These are phyloP conservation scores for Drosophila arawakana DNA, from an alignment of 1,140 invertebrate genomes.

Conservation along the genomic window DNA sequence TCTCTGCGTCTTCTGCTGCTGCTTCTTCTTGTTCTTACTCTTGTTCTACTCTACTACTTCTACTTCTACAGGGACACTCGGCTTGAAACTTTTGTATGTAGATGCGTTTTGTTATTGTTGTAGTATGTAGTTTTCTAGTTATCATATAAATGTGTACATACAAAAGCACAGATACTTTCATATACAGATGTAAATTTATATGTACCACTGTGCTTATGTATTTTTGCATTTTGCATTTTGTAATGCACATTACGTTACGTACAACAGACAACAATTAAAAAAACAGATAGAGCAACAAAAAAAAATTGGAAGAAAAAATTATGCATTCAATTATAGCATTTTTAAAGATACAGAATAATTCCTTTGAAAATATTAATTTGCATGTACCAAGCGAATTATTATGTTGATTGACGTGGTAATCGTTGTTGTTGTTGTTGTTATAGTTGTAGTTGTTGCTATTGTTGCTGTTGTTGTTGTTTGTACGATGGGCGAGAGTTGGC, in stretches of 20 bases:
- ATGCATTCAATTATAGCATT: not conserved
- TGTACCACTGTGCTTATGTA: not conserved
- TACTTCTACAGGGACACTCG: constrained; percentile 27
- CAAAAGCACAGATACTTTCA: constrained; percentile 1
- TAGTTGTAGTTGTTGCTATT: not conserved
- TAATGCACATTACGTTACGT: constrained; percentile 22
- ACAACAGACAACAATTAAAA: constrained; percentile 1
- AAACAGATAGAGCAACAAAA: not conserved
- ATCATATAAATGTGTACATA: constrained; percentile 17
- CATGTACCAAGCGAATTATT: constrained; percentile 41
- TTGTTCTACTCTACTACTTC: not conserved
- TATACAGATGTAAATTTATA: not conserved
- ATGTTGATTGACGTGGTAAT: constrained; percentile 43
- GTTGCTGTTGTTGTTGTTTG: constrained; percentile 35
- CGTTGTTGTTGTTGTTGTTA: constrained; percentile 22
- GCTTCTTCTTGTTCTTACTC: not conserved
- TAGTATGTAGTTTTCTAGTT: constrained; percentile 25
- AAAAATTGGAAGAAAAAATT: constrained; percentile 11
- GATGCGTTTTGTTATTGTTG: constrained; percentile 36
- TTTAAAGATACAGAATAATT: not conserved
- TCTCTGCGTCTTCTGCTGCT: constrained; percentile 7
- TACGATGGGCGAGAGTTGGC: constrained; percentile 48
- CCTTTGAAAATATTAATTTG: constrained; percentile 28
- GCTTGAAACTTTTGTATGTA: constrained; percentile 12
- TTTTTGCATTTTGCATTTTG: constrained; percentile 8